Evolutionary conservation across 1,140 invertebrate species (phyloP), one percentile per base, ranked within the genome.

Genomic region (Onthophagus taurus): DNA sequence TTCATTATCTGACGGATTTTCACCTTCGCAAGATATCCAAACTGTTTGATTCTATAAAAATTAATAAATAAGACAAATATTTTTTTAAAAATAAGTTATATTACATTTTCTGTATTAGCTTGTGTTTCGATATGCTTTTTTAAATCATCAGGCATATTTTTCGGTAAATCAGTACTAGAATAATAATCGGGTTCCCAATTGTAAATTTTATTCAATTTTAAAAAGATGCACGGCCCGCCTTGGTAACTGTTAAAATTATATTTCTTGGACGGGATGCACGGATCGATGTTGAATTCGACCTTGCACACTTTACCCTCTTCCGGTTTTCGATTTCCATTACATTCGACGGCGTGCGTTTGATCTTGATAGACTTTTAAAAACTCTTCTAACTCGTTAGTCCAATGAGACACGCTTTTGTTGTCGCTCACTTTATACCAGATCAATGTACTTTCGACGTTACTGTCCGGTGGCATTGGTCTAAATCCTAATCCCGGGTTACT

Each of bases 401-500:
- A 93, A 55, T 80, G 77, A 47, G 80, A 68, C 49, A 80, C 84
- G 57, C 85, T 85, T 44, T 78, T 73, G 37, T 72, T 70, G 41
- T 84, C 75, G 4, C 78, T 81, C 30, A 78, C 81, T 57, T 80
- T 85, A 69, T 92, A 95, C 82, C 89, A 90, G 60, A 97, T 90
- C 31, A 97, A 75, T 14, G 91, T 94, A 65, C 88, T 93, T 52
- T 90, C 85, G 33, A 92, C 82, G 62, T 93, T 89, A 14, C 75
- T 74, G 5, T 71, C 62, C 36, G 85, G 80, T 3, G 92, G 91
- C 67, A 84, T 76, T 8, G 93, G 92, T 44, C 91, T 74, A 66
- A 94, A 97, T 47, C 91, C 92, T 36, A 96, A 71, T 47, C 87
- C 85, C 70, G 93, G 92, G 75, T 95, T 95, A 58, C 69, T 81